Base-by-base conservation (phyloP, 2,113 vertebrate species). In the Cnemophilus loriae region DNA sequence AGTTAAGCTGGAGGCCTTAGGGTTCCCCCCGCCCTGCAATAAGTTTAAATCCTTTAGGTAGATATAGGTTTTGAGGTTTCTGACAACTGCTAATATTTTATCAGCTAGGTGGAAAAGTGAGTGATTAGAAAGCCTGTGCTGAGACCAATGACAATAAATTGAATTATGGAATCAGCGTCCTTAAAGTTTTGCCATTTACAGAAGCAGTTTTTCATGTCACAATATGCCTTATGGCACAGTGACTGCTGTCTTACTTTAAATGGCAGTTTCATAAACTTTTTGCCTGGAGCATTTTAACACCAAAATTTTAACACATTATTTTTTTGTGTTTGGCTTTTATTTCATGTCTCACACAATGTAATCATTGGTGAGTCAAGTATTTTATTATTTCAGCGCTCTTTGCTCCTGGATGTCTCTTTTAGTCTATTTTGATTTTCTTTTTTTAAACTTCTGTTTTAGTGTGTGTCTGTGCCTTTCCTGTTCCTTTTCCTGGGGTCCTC, bases 1-100 rank as follows among this genome's bases (percentile, higher is more conserved):
- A 20, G 13, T 28, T 35, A 49, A 39, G 21, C n/a, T 87, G 41
- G 41, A 69, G 46, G 27, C 10, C 74, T 60, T 42, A 39, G 19
- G 16, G 3, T 24, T 68, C 5, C 16, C 7, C 3, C 3, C 9
- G 47, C 14, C 14, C 11, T 49, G 15, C 27, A 16, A 0, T 21
- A 64, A 18, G 5, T 69, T 84, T 52, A 69, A 81, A n/a, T 87
- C 23, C 12, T 18, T 77, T 18, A 65, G 23, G 16, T 30, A 17
- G 27, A 13, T 65, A 11, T 5, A 27, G 22, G 2, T 69, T 95
- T 91, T 52, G 59, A 65, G 9, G 26, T 57, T 87, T 91, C 49
- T 32, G 5, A 46, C 10, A 47, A 61, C 24, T 80, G 24, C 32
- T 53, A 30, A 4, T 77, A 30, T 67, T 94, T 81, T 6, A 44